Evolutionary conservation across 2,888 invertebrate genomes (phyloP), one percentile per base, ranked within the genome.

Genomic region (Tetragonula carbonaria): DNA sequence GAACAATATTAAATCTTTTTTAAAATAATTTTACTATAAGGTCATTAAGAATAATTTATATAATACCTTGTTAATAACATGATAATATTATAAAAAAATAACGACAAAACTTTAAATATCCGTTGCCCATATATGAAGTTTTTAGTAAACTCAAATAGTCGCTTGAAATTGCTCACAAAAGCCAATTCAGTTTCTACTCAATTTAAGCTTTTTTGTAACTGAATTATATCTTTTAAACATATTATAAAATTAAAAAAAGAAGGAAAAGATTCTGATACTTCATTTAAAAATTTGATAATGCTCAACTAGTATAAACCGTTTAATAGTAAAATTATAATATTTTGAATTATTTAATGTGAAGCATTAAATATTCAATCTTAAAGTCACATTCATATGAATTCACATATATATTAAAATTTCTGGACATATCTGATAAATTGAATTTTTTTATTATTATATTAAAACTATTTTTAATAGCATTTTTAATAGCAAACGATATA

Each of bases 71-170:
- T 76, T 70, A 84, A 87, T 70, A 84, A 80, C 85, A 88, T 89
- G 73, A 82, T 68, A 68, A 51, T 75, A 80, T 65, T 59, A 66
- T 71, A 73, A 78, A 38, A 65, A 38, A 84, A 71, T 73, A 84
- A 85, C 28, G 78, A 86, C 38, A 83, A 84, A 86, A 82, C 55
- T 82, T 67, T 67, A 72, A 73, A 74, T 8, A 51, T 75, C 70
- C 86, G 89, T 91, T 93, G 91, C 89, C 92, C 92, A 93, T 93
- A 93, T 93, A 93, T 91, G 93, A 92, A 91, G 90, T 89, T 92
- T 92, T 92, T 87, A 88, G 88, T 86, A 86, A 92, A 92, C 90
- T 92, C 87, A 89, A 92, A 92, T 86, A 88, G 76, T 80, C 74
- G 73, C 87, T 86, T 88, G 90, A 93, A 92, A 89, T 91, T 90